Percentiles rank a stretch among this genome's conserved stretches.
Conservation (phyloP, 2,888 invertebrate species). For the Dynastes hyllus region DNA sequence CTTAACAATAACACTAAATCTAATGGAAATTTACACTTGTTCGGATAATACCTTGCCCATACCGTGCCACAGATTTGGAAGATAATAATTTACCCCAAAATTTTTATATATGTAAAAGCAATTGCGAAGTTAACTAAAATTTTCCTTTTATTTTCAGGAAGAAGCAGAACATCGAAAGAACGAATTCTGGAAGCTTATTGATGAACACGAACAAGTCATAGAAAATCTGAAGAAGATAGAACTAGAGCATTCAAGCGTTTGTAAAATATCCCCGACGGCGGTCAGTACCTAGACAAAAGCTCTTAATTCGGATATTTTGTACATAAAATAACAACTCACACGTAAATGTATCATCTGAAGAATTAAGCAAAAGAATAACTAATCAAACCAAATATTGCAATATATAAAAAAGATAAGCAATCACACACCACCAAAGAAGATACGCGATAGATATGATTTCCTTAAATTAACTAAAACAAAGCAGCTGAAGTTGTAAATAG, state of each 20-base stretch:
- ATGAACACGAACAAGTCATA: constrained; percentile 67
- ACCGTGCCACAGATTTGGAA: no score
- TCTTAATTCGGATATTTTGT: not conserved
- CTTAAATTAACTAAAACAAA: not conserved
- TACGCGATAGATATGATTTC: not conserved
- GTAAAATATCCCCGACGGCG: constrained; percentile 57
- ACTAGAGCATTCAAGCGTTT: constrained; percentile 58
- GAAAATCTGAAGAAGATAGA: constrained; percentile 68
- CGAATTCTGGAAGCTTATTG: constrained; percentile 68
- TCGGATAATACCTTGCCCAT: no score
- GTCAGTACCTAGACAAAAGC: constrained; percentile 57
- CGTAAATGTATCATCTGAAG: not conserved
- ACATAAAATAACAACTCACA: constrained; percentile 4
- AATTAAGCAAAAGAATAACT: not conserved
- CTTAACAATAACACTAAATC: no score
- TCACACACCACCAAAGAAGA: no score
- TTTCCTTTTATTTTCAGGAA: constrained; percentile 61
- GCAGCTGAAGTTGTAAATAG: not conserved
- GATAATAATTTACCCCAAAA: no score
- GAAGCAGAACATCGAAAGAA: constrained; percentile 67
- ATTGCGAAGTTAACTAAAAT: no score
- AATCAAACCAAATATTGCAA: no score
- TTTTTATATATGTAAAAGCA: no score
- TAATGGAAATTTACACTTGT: no score
- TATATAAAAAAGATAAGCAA: no score